These are phyloP conservation scores for Drosophila bifasciata DNA, from an alignment of 1,140 invertebrate species.

Conservation along the genomic window DNA sequence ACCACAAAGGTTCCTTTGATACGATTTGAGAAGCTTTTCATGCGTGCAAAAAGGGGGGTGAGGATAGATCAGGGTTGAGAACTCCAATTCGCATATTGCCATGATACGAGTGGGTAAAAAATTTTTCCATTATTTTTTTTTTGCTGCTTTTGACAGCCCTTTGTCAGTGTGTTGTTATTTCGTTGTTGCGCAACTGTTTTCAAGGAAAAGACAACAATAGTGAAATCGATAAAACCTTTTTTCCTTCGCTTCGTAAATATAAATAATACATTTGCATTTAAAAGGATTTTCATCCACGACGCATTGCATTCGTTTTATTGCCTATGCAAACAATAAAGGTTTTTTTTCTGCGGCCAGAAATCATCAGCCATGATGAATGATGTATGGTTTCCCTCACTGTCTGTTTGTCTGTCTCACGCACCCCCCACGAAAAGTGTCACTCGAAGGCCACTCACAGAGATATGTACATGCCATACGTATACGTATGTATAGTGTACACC, in stretches of 20 bases:
- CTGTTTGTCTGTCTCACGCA: constrained; percentile 20
- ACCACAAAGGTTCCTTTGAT: too few relatives aligned
- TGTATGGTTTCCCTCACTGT: constrained; percentile 50
- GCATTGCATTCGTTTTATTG: constrained; percentile 10
- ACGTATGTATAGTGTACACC: too few relatives aligned
- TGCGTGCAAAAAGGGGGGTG: background rate
- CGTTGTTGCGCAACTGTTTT: constrained; percentile 29
- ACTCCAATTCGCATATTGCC: background rate
- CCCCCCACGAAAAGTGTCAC: constrained; percentile 22
- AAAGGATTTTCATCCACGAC: constrained; percentile 53
- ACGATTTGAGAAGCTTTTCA: too few relatives aligned
- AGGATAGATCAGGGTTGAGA: constrained; percentile 1
- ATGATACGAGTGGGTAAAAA: constrained; percentile 12
- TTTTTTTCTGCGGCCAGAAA: constrained; percentile 21
- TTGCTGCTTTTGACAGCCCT: constrained; percentile 22
- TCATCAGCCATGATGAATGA: constrained; percentile 49
- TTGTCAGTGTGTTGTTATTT: constrained; percentile 23
- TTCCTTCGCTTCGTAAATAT: constrained; percentile 43
- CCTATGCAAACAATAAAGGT: constrained; percentile 38
- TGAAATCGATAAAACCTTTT: constrained; percentile 67
- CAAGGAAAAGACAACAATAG: constrained; percentile 22
- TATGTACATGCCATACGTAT: constrained; percentile 29
- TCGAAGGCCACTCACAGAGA: constrained; percentile 24
- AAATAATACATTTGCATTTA: constrained; percentile 69
- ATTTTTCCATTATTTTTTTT: constrained; percentile 1